phyloP scores from a whole-genome alignment of 2,797 vertebrate genomes.

The Typhlichthys subterraneus region DNA sequence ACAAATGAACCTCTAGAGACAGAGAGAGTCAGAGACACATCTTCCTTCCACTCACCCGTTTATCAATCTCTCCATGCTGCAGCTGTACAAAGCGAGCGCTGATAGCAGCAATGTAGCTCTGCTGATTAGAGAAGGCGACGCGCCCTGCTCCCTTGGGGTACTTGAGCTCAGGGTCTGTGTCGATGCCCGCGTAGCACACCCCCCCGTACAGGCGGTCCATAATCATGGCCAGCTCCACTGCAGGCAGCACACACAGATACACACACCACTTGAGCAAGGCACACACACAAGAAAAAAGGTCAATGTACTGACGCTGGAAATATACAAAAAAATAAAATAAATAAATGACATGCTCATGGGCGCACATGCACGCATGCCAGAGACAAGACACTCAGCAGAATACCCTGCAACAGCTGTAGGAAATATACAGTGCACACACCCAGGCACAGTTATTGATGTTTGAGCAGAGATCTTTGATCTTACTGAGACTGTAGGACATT shows the following conservation, averaged over 20 bases:
- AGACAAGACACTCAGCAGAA: not conserved
- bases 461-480: slow-evolving; percentile 20
- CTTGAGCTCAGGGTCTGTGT: slow-evolving; percentile 98
- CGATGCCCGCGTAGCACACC: slow-evolving; percentile 98
- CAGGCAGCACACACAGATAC: slow-evolving; percentile 1
- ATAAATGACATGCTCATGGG: too few species aligned
- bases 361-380: slow-evolving; percentile 21
- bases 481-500: slow-evolving; percentile 27
- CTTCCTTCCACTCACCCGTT: slow-evolving; percentile 88
- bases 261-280: slow-evolving; percentile 3
- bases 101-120: slow-evolving; percentile 99
- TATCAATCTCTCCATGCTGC: slow-evolving; percentile 99
- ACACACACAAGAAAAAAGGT: not conserved
- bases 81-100: slow-evolving; percentile 99
- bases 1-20: slow-evolving; percentile 2
- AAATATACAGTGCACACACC: not conserved
- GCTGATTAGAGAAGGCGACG: slow-evolving; percentile 99
- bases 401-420: too few species aligned
- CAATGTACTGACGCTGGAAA: not conserved
- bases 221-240: slow-evolving; percentile 99
- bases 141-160: slow-evolving; percentile 99
- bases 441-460: slow-evolving; percentile 16
- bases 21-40: slow-evolving; percentile 14
- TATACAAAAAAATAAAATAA: too few species aligned
- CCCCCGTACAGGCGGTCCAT: slow-evolving; percentile 98